Percentiles rank a stretch among this genome's conserved stretches.
phyloP scores from a whole-genome alignment of 2,797 vertebrate genomes.

The Borostomias antarcticus region DNA sequence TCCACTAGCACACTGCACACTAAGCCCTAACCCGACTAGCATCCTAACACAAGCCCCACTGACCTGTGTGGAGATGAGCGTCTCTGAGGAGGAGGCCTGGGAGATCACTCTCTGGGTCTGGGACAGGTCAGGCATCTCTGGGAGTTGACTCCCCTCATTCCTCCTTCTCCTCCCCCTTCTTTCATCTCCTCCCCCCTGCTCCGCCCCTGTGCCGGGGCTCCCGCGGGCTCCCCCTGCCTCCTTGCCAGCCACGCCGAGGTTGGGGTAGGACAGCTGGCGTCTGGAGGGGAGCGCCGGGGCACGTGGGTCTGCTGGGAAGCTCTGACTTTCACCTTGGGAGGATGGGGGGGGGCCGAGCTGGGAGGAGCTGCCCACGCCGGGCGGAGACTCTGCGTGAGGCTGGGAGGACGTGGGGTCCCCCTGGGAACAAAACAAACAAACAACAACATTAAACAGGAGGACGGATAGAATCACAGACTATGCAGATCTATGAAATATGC shows the following conservation, averaged over 20 bases:
- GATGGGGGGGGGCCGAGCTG: neutral
- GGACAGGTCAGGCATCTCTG: constrained; percentile 60
- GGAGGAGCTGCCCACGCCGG: constrained; percentile 46
- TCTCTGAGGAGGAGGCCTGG: constrained; percentile 37
- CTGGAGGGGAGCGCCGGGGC: constrained; percentile 22
- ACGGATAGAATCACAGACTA: neutral
- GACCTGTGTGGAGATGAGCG: constrained; percentile 31
- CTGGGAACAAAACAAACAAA: constrained; percentile 24
- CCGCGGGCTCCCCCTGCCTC: neutral
- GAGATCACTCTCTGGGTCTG: constrained; percentile 48
- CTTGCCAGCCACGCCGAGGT: neutral
- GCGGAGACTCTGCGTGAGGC: neutral
- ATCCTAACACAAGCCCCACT: no score
- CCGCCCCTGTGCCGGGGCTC: rapidly evolving
- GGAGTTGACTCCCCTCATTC: constrained; percentile 49
- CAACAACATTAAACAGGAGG: neutral
- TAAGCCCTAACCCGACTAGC: no score
- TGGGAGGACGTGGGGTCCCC: neutral
- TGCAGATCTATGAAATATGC: no score
- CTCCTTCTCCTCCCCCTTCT: constrained; percentile 38
- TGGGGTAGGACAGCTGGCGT: constrained; percentile 51
- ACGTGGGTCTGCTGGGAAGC: neutral
- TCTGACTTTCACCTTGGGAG: constrained; percentile 22
- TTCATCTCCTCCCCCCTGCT: neutral
- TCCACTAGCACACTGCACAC: no score